Conservation (phyloP, 2,888 invertebrate species). For the Automeris io region DNA sequence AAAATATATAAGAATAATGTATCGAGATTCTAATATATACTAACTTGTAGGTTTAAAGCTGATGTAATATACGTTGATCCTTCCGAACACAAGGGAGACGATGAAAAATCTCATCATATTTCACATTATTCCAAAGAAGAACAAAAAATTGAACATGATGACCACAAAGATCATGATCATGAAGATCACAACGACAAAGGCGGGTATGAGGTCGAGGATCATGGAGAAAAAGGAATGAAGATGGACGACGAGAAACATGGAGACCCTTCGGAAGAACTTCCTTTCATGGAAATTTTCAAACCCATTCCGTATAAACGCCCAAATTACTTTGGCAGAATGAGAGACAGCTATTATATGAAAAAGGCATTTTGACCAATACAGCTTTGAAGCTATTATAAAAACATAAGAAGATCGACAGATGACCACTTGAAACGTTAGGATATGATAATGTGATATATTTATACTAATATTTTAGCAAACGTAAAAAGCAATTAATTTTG, state of each 20-base stretch:
- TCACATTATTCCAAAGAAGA: constrained; percentile 6
- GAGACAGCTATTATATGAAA: no score
- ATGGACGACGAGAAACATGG: constrained; percentile 9
- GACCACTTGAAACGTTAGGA: constrained; percentile 6
- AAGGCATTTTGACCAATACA: no score
- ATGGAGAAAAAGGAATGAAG: constrained; percentile 8
- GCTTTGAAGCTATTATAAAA: neutral
- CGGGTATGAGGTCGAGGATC: constrained; percentile 3
- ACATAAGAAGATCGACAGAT: constrained; percentile 4
- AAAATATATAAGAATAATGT: no score
- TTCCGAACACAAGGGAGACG: constrained; percentile 19
- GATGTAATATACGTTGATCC: constrained; percentile 27
- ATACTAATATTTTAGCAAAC: constrained; percentile 2
- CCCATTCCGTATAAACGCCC: neutral
- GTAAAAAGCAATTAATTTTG: neutral
- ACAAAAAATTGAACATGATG: constrained; percentile 1
- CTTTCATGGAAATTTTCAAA: constrained; percentile 5
- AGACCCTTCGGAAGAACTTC: constrained; percentile 6
- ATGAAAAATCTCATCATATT: constrained; percentile 6
- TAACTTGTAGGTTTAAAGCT: constrained; percentile 30
- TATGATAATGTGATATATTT: constrained; percentile 4
- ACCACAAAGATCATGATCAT: constrained; percentile 4
- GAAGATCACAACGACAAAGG: constrained; percentile 4
- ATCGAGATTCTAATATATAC: no score
- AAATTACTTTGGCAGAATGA: neutral